These are phyloP conservation scores for Prionailurus bengalensis DNA, from an alignment of 2,113 vertebrate genomes.

Conservation along the genomic window DNA sequence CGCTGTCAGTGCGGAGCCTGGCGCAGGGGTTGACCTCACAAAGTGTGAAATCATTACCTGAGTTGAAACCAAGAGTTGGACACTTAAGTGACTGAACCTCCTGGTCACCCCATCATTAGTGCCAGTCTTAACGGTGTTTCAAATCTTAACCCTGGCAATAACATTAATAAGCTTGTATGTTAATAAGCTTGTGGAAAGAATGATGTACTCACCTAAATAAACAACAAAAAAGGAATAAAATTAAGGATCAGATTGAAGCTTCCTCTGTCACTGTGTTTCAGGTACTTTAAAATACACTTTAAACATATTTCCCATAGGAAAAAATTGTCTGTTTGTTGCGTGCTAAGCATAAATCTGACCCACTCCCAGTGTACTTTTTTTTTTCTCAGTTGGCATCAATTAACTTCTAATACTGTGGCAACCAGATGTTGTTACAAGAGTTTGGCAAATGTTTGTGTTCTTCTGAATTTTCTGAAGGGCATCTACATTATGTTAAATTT, in stretches of 20 bases:
- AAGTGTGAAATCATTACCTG: too few relatives aligned
- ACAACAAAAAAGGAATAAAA: slow-evolving; percentile 15
- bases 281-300: slow-evolving; percentile 15
- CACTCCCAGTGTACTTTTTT: background rate
- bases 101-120: background rate
- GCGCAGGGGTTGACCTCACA: too few relatives aligned
- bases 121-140: background rate
- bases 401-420: slow-evolving; percentile 17
- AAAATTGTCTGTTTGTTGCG: background rate
- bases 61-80: too few relatives aligned
- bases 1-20: too few relatives aligned
- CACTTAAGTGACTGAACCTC: too few relatives aligned
- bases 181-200: background rate
- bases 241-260: background rate
- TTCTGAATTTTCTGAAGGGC: slow-evolving; percentile 55
- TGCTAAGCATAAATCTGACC: background rate
- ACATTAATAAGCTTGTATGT: background rate
- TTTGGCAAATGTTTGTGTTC: background rate
- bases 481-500: slow-evolving; percentile 5
- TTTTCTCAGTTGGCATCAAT: slow-evolving; percentile 30
- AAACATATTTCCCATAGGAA: background rate
- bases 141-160: background rate
- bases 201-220: background rate
- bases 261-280: background rate
- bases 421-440: slow-evolving; percentile 21